Conservation (phyloP, 1,140 invertebrate genomes). For the Bombus confusus region DNA sequence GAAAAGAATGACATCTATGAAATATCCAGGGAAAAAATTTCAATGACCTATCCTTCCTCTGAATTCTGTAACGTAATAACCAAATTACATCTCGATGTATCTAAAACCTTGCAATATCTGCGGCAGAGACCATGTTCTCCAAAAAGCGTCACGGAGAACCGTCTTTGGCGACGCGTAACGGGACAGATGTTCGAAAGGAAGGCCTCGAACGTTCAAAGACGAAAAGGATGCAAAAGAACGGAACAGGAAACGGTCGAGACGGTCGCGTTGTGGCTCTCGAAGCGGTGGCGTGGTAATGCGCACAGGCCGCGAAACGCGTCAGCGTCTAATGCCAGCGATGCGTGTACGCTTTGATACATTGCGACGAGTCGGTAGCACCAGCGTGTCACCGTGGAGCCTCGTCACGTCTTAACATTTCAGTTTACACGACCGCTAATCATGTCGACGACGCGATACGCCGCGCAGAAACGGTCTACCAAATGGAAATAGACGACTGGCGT, state of each 20-base stretch:
- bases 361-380: constrained; percentile 71
- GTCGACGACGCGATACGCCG: constrained; percentile 66
- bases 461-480: constrained; percentile 21
- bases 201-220: background rate
- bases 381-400: constrained; percentile 70
- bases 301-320: constrained; percentile 13
- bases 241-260: constrained; percentile 36
- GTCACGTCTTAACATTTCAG: constrained; percentile 81
- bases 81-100: too few species aligned
- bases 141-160: background rate
- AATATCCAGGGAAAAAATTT: too few species aligned
- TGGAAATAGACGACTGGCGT: constrained; percentile 46
- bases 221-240: background rate
- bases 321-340: constrained; percentile 71
- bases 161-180: background rate
- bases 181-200: background rate
- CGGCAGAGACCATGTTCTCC: background rate
- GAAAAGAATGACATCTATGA: too few species aligned
- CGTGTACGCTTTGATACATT: constrained; percentile 78
- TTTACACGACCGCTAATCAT: constrained; percentile 81
- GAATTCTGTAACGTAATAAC: too few species aligned
- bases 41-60: too few species aligned
- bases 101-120: too few species aligned
- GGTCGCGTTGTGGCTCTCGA: background rate
- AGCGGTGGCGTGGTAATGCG: background rate